Base-by-base conservation (phyloP, 2,113 vertebrate genomes). In the Alethe diademata region DNA sequence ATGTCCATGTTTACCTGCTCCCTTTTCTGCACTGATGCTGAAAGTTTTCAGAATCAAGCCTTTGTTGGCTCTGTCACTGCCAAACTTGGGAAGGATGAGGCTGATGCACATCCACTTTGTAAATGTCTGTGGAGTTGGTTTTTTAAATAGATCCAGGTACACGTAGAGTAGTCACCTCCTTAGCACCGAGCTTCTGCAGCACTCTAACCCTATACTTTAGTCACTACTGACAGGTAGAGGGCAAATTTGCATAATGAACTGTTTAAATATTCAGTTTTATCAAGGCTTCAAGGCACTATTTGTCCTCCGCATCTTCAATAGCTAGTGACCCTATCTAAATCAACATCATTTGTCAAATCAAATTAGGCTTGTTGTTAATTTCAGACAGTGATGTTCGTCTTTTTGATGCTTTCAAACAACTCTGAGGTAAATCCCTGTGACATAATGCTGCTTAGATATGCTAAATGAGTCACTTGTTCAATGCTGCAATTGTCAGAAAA, bases 401-500 rank as follows among this genome's bases (percentile, higher is more conserved):
- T 97, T 96, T 96, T 97, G 96, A 98, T 97, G 97, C 96, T 98
- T 97, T 97, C 96, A 97, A 97, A 97, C 96, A 96, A 97, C 95
- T 98, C 86, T 89, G 96, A 97, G 95, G 94, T 98, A 96, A 98
- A 98, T 98, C 95, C 97, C 97, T 98, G 97, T 97, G 98, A 97
- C 94, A 98, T 97, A 98, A 97, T 96, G 94, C 96, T 96, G 91
- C 97, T 98, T 98, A 97, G 88, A 97, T 98, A 98, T 98, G 98
- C 98, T 98, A 98, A 98, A 96, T 98, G 98, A 98, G 97, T 98
- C 97, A 98, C 98, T 98, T 98, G 97, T 98, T 98, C 97, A 97
- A 96, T 97, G 97, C 98, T 98, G 98, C 98, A 98, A 98, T 98
- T 98, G 98, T 98, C 98, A 98, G 98, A 97, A 97, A 98, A 98